These are phyloP conservation scores for Istiophorus platypterus DNA, from an alignment of 2,113 vertebrate species.

Conservation along the genomic window DNA sequence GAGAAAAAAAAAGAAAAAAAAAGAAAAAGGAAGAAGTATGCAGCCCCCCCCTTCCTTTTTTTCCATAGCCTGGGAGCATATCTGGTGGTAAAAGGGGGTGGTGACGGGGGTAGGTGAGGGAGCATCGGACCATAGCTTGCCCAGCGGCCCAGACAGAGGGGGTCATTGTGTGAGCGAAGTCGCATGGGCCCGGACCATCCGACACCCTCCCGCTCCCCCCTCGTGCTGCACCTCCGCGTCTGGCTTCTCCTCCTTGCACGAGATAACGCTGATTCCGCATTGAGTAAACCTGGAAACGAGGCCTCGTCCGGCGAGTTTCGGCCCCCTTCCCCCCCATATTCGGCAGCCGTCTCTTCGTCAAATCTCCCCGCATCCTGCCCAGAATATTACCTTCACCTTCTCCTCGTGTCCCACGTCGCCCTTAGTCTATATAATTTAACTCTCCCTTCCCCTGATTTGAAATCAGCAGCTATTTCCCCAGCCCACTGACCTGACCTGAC, in stretches of 20 bases:
- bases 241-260: conserved; percentile 55
- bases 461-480: conserved; percentile 38
- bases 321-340: conserved; percentile 19
- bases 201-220: conserved; percentile 40
- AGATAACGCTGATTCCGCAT: conserved; percentile 66
- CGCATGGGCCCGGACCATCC: conserved; percentile 49
- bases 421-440: conserved; percentile 17
- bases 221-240: conserved; percentile 50
- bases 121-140: conserved; percentile 61
- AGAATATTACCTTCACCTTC: conserved; percentile 13
- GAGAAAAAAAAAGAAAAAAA: conserved; percentile 59
- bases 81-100: conserved; percentile 68
- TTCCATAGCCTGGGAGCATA: conserved; percentile 59
- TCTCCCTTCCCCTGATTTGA: conserved; percentile 32
- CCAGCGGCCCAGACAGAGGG: conserved; percentile 74
- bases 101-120: conserved; percentile 57
- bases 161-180: conserved; percentile 73
- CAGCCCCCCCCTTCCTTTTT: conserved; percentile 30
- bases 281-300: conserved; percentile 56
- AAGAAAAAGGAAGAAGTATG: too few relatives aligned
- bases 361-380: conserved; percentile 9
- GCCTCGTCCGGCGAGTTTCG: conserved; percentile 20
- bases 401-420: background rate
- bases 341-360: background rate
- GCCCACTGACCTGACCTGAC: conserved; percentile 33